These are phyloP conservation scores for Pangasius larnaudii DNA, from an alignment of 2,797 vertebrate species.

Conservation along the genomic window DNA sequence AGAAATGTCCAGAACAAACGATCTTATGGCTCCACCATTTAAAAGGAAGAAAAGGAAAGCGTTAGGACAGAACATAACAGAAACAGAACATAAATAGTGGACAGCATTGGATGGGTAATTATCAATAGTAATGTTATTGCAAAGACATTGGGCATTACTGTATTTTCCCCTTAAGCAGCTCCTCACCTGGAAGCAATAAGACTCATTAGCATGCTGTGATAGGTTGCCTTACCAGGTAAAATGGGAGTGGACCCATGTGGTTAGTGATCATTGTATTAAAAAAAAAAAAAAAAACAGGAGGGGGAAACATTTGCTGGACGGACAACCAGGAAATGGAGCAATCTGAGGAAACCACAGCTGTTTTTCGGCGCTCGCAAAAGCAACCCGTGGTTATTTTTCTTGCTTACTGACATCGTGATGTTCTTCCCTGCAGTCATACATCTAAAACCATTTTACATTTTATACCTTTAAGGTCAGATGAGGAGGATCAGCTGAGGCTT, in stretches of 20 bases:
- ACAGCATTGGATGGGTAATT: not conserved
- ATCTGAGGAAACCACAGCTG: not conserved
- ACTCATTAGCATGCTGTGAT: slow-evolving; percentile 8
- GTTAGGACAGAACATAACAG: not conserved
- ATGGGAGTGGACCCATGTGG: not conserved
- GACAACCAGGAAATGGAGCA: not conserved
- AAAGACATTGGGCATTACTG: not conserved
- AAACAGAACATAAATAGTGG: not conserved
- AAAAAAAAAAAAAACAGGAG: not conserved
- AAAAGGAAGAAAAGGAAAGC: not conserved
- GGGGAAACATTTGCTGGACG: not conserved
- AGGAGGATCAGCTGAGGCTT: not conserved
- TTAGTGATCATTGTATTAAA: not conserved
- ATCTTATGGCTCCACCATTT: not conserved
- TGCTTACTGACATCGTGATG: not conserved
- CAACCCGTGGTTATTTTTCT: no score
- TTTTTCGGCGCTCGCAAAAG: no score
- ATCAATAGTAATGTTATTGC: not conserved
- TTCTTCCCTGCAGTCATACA: not conserved
- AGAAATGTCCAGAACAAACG: not conserved
- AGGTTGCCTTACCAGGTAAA: not conserved
- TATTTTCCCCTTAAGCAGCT: not conserved
- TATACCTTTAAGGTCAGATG: not conserved
- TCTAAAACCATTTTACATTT: not conserved
- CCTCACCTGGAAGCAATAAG: not conserved